Percentiles rank a stretch among this genome's conserved stretches.
Evolutionary conservation across 2,113 vertebrate species (phyloP).

Genomic region (Alces alces): DNA sequence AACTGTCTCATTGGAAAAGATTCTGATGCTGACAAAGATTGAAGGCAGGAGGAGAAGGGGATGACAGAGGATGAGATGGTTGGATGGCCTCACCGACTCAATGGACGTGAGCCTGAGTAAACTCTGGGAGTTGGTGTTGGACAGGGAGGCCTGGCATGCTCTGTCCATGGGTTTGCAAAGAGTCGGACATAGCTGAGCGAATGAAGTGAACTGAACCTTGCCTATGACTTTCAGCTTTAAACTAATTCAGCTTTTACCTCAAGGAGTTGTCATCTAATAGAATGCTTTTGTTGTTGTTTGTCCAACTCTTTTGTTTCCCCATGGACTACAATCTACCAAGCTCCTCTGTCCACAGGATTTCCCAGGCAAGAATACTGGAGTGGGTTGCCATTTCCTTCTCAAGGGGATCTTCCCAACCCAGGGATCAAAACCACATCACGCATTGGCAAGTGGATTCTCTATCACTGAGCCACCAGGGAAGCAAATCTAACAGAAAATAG

Average conservation of each 20-base stretch:
- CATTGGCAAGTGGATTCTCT: background rate
- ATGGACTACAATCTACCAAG: background rate
- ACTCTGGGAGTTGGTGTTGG: background rate
- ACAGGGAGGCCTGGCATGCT: background rate
- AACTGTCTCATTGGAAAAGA: background rate
- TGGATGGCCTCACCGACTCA: background rate
- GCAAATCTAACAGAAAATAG: background rate
- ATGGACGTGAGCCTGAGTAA: background rate
- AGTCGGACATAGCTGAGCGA: background rate
- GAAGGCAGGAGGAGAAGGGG: background rate
- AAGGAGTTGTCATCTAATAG: background rate
- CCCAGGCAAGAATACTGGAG: background rate
- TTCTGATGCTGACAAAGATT: background rate
- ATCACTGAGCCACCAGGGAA: background rate
- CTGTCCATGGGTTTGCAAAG: background rate
- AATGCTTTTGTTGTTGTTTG: background rate
- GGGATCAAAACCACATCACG: background rate
- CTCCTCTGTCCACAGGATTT: background rate
- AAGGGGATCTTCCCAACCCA: background rate
- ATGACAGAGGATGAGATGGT: background rate
- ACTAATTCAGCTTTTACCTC: background rate
- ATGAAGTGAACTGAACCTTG: background rate
- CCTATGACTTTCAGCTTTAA: background rate
- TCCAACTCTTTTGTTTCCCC: background rate
- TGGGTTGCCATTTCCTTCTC: background rate